Percentiles rank a stretch among this genome's conserved stretches.
These are phyloP conservation scores for Melanotaenia nigrans DNA, from an alignment of 2,797 vertebrate genomes.

Conservation along the genomic window DNA sequence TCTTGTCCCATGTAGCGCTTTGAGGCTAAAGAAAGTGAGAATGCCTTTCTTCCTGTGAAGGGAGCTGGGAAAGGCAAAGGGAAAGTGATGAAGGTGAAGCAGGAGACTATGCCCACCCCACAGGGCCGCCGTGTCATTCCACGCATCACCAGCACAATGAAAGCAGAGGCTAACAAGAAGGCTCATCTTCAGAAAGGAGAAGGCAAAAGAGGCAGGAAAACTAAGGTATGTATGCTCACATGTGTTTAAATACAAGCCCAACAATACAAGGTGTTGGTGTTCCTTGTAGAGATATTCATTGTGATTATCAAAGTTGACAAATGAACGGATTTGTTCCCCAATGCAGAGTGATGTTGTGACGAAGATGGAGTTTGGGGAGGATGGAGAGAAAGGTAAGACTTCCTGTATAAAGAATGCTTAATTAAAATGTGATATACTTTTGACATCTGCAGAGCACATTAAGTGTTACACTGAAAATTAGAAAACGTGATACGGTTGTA, in stretches of 20 bases:
- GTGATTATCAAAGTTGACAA: neutral
- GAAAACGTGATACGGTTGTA: too few species aligned
- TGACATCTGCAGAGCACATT: neutral
- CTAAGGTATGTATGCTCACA: conserved; percentile 67
- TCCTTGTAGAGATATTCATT: too few species aligned
- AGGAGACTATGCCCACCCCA: conserved; percentile 91
- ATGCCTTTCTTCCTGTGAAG: conserved; percentile 74
- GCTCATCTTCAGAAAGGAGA: conserved; percentile 66
- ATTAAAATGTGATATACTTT: neutral
- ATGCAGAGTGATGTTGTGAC: conserved; percentile 78
- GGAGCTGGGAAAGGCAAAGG: conserved; percentile 78
- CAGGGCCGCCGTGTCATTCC: conserved; percentile 90
- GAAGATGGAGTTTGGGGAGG: conserved; percentile 87
- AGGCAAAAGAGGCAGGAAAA: conserved; percentile 81
- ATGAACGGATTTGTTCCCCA: neutral
- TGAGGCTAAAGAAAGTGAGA: conserved; percentile 87
- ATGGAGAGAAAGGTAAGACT: conserved; percentile 59
- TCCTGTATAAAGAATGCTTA: neutral
- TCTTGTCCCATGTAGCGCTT: conserved; percentile 75
- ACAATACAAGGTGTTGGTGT: rapidly evolving
- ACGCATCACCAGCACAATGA: conserved; percentile 91
- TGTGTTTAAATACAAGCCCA: neutral
- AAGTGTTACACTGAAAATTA: too few species aligned
- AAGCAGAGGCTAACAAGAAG: conserved; percentile 90
- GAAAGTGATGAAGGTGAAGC: conserved; percentile 84